These are phyloP conservation scores for Edolisoma coerulescens DNA, from an alignment of 2,113 vertebrate species.

Conservation along the genomic window DNA sequence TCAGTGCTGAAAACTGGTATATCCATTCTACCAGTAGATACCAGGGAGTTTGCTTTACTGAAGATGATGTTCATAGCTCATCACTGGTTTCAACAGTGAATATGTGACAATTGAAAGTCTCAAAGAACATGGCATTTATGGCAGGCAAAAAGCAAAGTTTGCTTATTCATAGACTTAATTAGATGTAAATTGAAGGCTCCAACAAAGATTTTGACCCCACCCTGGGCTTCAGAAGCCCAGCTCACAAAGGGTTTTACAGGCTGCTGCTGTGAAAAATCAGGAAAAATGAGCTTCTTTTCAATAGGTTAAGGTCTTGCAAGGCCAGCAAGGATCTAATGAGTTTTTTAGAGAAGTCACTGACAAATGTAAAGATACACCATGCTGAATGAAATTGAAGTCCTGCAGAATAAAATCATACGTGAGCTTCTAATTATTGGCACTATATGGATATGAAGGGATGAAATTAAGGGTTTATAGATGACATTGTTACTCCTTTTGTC, in stretches of 20 bases:
- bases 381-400: neutral
- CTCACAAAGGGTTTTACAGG: constrained; percentile 84
- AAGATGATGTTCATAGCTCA: neutral
- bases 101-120: neutral
- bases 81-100: neutral
- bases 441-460: neutral
- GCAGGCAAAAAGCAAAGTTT: neutral
- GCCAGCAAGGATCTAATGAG: constrained; percentile 87
- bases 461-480: neutral
- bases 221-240: constrained; percentile 83
- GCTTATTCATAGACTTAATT: constrained; percentile 23
- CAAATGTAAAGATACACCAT: constrained; percentile 80
- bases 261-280: constrained; percentile 82
- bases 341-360: constrained; percentile 86
- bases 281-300: constrained; percentile 82
- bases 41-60: neutral
- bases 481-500: neutral
- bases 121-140: neutral
- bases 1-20: neutral
- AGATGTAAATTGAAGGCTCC: constrained; percentile 27
- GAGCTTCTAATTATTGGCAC: neutral
- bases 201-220: constrained; percentile 81
- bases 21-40: neutral
- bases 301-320: constrained; percentile 81
- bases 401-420: neutral